Evolutionary conservation across 2,797 vertebrate species (phyloP).

Genomic region (Merluccius polli): DNA sequence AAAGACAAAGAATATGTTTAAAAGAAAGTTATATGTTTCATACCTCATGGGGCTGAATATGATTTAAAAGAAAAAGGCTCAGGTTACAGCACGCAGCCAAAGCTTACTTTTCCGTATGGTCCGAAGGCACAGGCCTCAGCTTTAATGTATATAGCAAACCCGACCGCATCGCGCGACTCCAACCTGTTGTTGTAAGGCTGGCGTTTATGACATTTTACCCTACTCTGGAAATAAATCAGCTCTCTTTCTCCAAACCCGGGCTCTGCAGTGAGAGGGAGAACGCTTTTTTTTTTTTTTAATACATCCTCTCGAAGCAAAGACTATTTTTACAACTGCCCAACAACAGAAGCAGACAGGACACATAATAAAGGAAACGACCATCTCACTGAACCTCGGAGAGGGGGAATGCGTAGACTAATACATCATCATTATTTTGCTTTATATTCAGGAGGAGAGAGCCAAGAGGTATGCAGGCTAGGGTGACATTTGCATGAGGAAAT

Average conservation of each 20-base stretch:
- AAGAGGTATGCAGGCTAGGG: slow-evolving; percentile 54
- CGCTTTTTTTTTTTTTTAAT: slow-evolving; percentile 54
- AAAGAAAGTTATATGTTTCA: slow-evolving; percentile 8
- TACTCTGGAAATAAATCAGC: slow-evolving; percentile 70
- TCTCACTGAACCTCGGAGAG: slow-evolving; percentile 61
- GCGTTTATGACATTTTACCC: slow-evolving; percentile 76
- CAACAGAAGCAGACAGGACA: slow-evolving; percentile 71
- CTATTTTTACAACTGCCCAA: slow-evolving; percentile 75
- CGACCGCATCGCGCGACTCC: slow-evolving; percentile 56
- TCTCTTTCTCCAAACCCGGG: slow-evolving; percentile 46
- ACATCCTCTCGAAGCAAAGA: slow-evolving; percentile 64
- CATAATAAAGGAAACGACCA: slow-evolving; percentile 76
- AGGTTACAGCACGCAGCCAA: slow-evolving; percentile 56
- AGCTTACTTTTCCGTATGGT: slow-evolving; percentile 52
- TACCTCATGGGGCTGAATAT: slow-evolving; percentile 60
- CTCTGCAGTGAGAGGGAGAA: background rate
- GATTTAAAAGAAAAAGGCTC: slow-evolving; percentile 42
- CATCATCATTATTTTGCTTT: slow-evolving; percentile 74
- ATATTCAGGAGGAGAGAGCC: slow-evolving; percentile 64
- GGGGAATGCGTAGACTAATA: slow-evolving; percentile 66
- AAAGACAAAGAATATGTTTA: background rate
- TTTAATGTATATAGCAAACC: slow-evolving; percentile 73
- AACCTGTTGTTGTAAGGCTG: slow-evolving; percentile 73
- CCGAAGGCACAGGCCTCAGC: slow-evolving; percentile 53
- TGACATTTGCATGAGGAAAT: slow-evolving; percentile 63